Evolutionary conservation across 2,113 vertebrate genomes (phyloP).

Genomic region (Ivindomyrus marchei): DNA sequence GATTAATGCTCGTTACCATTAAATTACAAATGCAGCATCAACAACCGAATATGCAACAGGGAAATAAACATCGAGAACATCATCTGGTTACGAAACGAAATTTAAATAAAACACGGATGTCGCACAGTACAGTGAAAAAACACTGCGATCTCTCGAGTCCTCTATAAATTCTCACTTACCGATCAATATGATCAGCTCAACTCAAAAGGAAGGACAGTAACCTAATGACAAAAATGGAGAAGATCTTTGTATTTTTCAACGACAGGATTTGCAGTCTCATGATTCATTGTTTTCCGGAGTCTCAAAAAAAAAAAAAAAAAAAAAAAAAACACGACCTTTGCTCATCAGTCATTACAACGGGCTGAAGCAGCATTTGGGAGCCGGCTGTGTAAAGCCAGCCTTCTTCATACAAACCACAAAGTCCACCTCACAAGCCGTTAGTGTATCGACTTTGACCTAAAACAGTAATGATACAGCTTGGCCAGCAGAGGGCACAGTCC

Average conservation of each 20-base stretch:
- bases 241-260: conserved; percentile 73
- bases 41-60: conserved; percentile 75
- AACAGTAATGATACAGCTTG: conserved; percentile 48
- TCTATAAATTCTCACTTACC: conserved; percentile 76
- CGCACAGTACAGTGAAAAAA: conserved; percentile 90
- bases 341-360: conserved; percentile 45
- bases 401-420: conserved; percentile 58
- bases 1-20: conserved; percentile 85
- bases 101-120: conserved; percentile 83
- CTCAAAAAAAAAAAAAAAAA: conserved; percentile 58
- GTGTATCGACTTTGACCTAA: conserved; percentile 18
- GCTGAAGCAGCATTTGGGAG: conserved; percentile 68
- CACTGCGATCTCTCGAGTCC: conserved; percentile 84
- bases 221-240: conserved; percentile 68
- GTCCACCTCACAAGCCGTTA: conserved; percentile 42
- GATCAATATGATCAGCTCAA: conserved; percentile 99
- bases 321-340: conserved; percentile 49
- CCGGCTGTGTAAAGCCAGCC: conserved; percentile 62
- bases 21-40: conserved; percentile 88
- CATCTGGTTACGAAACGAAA: conserved; percentile 66
- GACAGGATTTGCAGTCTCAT: conserved; percentile 82
- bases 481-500: conserved; percentile 60
- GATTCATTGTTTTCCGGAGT: conserved; percentile 66
- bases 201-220: conserved; percentile 62
- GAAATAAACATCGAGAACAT: conserved; percentile 61